Base-by-base conservation (phyloP, 2,797 vertebrate genomes). In the Taenioides sp. region DNA sequence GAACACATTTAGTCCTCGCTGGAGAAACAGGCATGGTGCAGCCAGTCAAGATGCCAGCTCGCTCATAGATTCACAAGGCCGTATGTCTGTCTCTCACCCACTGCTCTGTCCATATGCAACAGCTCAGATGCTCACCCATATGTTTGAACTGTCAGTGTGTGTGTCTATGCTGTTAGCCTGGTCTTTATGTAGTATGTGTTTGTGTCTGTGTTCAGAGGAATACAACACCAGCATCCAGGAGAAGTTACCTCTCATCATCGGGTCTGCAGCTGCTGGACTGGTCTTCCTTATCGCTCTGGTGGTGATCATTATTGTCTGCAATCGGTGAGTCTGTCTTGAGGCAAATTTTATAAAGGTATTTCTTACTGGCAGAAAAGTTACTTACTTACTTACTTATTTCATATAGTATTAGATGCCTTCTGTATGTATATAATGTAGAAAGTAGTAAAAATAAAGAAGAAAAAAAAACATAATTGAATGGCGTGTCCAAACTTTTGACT, bases 181-280 rank as follows among this genome's bases (percentile, higher is more conserved):
- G 0, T 82, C 66, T 75, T 80, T 67, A 74, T 82, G 25, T 59
- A 9, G 23, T 69, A 7, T 77, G 58, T 80, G n/a, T 70, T 70
- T 79, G 3, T 80, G 16, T 63, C n/a, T 71, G 50, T 78, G 63
- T 78, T 9, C 85, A 99, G 98, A 95, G 0, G 97, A 99, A 83
- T 99, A 99, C 89, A 98, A 98, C 92, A 98, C 96, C 74, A 99
- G 97, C 37, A 95, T 99, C 82, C 96, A 98, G 91, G 98, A 99
- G 93, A 98, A 99, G 86, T 93, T 99, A 65, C 98, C 98, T 0
- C 97, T 99, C 77, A 98, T 99, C 90, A 96, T 99, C 0, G 98
- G 98, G 80, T 99, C 98, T 3, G 97, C 97, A 0, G 97, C 97
- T 0, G 97, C 98, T 0, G 96, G 96, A 2, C 80, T 99, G 77